A percentile compares a stretch with the other conserved stretches of the same genome.
Evolutionary conservation across 2,797 vertebrate genomes (phyloP).

Genomic region (Lepidocolaptes lacrymiger): DNA sequence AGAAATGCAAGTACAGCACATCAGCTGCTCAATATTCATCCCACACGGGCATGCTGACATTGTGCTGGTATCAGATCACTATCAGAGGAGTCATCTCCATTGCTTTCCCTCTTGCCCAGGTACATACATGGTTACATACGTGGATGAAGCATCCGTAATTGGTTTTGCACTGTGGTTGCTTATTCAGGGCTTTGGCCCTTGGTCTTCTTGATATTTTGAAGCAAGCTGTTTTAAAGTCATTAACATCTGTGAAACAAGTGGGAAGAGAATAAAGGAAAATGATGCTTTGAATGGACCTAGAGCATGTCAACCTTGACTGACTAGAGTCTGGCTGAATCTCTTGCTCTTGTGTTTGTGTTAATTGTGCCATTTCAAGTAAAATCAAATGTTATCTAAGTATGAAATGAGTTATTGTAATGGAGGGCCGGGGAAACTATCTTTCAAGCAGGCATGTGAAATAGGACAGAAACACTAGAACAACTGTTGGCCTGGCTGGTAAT

Average conservation of each 20-base stretch:
- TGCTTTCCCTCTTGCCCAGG: background rate
- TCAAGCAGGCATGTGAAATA: background rate
- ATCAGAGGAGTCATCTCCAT: background rate
- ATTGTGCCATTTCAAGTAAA: background rate
- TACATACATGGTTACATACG: accelerated
- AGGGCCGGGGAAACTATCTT: background rate
- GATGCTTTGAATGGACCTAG: background rate
- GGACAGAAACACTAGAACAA: background rate
- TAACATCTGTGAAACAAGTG: background rate
- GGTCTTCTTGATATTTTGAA: background rate
- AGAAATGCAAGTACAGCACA: background rate
- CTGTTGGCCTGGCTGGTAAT: background rate
- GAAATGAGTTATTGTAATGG: background rate
- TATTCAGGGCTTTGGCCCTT: background rate
- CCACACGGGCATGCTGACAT: accelerated
- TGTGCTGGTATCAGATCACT: background rate
- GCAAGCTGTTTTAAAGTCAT: background rate
- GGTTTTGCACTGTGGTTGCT: background rate
- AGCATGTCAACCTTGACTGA: background rate
- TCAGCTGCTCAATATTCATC: background rate
- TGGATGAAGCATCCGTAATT: background rate
- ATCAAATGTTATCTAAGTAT: background rate
- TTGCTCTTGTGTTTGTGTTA: background rate
- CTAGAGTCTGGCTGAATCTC: background rate
- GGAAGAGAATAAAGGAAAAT: background rate